Percentiles rank a stretch among this genome's conserved stretches.
phyloP scores from a whole-genome alignment of 2,888 invertebrate species.

The Xestobium rufovillosum region DNA sequence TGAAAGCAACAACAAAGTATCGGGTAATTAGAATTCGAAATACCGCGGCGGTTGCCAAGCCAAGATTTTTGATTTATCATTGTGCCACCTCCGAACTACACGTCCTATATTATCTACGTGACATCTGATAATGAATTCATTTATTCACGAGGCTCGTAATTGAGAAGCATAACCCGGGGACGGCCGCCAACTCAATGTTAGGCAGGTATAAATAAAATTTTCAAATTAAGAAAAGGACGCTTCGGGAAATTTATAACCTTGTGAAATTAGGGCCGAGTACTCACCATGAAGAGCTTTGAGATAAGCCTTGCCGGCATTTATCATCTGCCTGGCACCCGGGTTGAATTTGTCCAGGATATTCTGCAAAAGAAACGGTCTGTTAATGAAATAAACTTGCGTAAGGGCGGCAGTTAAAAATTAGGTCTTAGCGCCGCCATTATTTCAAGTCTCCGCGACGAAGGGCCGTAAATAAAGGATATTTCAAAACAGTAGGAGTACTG shows the following conservation, averaged over 20 bases:
- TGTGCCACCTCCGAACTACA: constrained; percentile 13
- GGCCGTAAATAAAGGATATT: too few relatives aligned
- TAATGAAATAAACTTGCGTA: constrained; percentile 27
- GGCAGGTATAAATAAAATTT: too few relatives aligned
- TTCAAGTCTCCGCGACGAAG: too few relatives aligned
- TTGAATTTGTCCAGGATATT: constrained; percentile 95
- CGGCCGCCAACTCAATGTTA: too few relatives aligned
- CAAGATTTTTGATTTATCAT: constrained; percentile 15
- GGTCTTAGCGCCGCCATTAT: too few relatives aligned
- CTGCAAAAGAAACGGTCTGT: constrained; percentile 70
- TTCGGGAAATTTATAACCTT: too few relatives aligned
- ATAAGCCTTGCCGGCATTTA: constrained; percentile 89
- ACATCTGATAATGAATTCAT: constrained; percentile 27
- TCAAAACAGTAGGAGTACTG: too few relatives aligned
- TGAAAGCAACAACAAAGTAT: too few relatives aligned
- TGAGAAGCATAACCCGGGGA: too few relatives aligned
- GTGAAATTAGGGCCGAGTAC: too few relatives aligned
- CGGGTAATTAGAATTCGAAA: constrained; percentile 1
- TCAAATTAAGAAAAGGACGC: too few relatives aligned
- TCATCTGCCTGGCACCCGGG: constrained; percentile 88
- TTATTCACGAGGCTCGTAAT: constrained; percentile 13
- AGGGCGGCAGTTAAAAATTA: too few relatives aligned
- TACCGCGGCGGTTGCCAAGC: background rate
- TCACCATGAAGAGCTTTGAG: constrained; percentile 91
- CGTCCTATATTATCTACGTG: constrained; percentile 25